A percentile compares a stretch with the other conserved stretches of the same genome.
Evolutionary conservation across 92 coral and sea anemone genomes (phyloP).

Genomic region (Diadumene lineata): DNA sequence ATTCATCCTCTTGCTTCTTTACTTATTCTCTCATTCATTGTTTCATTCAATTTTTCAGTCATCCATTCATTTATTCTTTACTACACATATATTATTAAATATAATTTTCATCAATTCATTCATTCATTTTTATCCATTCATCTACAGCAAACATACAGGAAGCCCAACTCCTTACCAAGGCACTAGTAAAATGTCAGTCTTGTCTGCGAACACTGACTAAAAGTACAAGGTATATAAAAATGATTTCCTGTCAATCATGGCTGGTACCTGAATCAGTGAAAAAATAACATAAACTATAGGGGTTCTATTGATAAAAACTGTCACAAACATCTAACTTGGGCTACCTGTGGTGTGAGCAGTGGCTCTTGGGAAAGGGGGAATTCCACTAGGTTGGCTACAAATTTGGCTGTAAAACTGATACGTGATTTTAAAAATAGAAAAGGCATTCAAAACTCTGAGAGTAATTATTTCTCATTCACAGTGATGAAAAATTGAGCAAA

Average conservation of each 20-base stretch:
- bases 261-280: too few species aligned
- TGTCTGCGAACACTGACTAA: slow-evolving; percentile 8
- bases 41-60: neutral
- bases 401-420: too few species aligned
- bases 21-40: neutral
- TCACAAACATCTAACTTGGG: too few species aligned
- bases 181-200: slow-evolving; percentile 25
- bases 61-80: neutral
- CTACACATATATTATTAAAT: neutral
- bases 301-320: too few species aligned
- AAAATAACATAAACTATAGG: too few species aligned
- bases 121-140: neutral
- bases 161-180: slow-evolving; percentile 11
- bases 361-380: too few species aligned
- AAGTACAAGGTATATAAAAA: too few species aligned
- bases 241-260: too few species aligned
- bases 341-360: too few species aligned
- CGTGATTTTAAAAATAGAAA: too few species aligned
- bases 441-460: too few species aligned
- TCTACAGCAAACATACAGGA: slow-evolving; percentile 18
- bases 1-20: neutral
- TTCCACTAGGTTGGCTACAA: too few species aligned
- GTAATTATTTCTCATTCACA: neutral
- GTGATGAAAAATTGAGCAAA: slow-evolving; percentile 26
- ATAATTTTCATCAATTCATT: neutral